Evolutionary conservation across 2,113 vertebrate species (phyloP).

Genomic region (Salvelinus alpinus): DNA sequence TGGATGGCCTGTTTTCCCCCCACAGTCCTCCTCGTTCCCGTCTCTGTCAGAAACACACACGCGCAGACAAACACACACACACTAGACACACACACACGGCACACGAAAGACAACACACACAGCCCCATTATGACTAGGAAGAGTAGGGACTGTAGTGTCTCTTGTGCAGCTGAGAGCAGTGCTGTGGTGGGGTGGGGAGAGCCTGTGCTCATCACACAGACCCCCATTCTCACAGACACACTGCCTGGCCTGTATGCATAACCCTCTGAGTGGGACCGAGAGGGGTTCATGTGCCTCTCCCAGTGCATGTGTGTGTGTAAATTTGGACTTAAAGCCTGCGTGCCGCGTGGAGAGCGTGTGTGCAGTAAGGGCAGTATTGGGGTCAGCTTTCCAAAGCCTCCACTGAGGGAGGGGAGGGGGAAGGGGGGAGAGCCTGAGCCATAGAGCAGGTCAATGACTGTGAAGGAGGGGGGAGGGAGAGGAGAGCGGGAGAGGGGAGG

Average conservation of each 20-base stretch:
- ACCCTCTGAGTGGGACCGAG: background rate
- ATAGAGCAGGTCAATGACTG: constrained; percentile 2
- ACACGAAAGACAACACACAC: too few relatives aligned
- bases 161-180: background rate
- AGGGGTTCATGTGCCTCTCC: constrained; percentile 2
- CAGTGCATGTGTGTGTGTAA: constrained; percentile 6
- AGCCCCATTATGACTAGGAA: background rate
- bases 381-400: constrained; percentile 28
- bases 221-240: constrained; percentile 12
- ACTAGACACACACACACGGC: too few relatives aligned
- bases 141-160: background rate
- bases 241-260: background rate
- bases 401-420: background rate
- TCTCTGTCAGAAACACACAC: background rate
- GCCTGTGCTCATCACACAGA: too few relatives aligned
- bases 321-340: constrained; percentile 15
- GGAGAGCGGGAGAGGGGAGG: too few relatives aligned
- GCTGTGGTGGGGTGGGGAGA: too few relatives aligned
- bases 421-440: background rate
- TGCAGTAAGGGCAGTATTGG: constrained; percentile 13
- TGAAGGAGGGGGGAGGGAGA: background rate
- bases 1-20: constrained; percentile 20
- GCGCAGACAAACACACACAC: too few relatives aligned
- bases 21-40: background rate
- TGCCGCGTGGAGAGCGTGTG: background rate